Base-by-base conservation (phyloP, 2,113 vertebrate genomes). In the Candoia aspera region DNA sequence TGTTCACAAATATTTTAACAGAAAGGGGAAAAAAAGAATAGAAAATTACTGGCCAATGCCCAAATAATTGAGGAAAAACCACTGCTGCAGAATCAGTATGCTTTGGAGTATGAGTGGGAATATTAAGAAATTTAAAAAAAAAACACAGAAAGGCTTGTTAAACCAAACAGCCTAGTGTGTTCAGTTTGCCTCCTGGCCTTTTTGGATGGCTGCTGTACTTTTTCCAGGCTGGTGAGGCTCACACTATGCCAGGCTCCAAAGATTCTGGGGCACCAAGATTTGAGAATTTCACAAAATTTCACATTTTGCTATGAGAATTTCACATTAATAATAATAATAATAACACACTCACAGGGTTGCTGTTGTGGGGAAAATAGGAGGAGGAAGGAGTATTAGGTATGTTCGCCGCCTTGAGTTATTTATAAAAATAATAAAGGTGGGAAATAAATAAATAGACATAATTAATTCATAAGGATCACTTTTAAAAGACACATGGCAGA, bases 141-240 rank as follows among this genome's bases (percentile, higher is more conserved):
- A 0, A 0, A 59, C 12, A 4, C 29, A 90, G 87, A n/a, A 79
- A 91, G 23, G 46, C 90, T 93, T 37, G 54, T 91, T 87, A 17
- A 68, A 86, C 88, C 68, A 92, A 57, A 84, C 87, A 91, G 90
- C 92, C 53, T 83, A 73, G 88, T 90, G 19, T 0, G 90, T 95
- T 93, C 55, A 79, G 21, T 85, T 90, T 5, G 90, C 59, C 46
- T 0, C 79, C 21, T 15, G 88, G 91, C 37, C 84, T 91, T 53
- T 42, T 46, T 89, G 62, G 60, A 1, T 90, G 94, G 94, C 94
- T 95, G 93, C 91, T 94, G 5, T 21, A 37, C 91, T 94, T 53
- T 19, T 86, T 87, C 85, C 84, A 91, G 93, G 58, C 91, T 58
- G 29, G 88, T 87, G 87, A 6, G 58, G 73, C 55, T 87, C 91